Conservation (phyloP, 2,113 vertebrate species). For the Eolophus roseicapilla region DNA sequence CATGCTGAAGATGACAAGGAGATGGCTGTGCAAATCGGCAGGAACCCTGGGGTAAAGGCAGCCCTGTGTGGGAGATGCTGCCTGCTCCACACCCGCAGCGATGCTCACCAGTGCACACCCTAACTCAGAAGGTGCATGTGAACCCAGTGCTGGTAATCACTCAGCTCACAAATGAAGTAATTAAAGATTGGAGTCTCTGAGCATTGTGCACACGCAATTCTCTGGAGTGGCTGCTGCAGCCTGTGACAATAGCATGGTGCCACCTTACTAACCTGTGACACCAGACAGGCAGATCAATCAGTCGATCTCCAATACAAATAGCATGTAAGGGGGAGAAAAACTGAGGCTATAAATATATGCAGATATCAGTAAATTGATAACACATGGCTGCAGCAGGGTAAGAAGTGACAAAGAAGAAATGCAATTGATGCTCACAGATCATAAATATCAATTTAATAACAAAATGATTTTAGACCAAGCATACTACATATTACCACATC, state of each 20-base stretch:
- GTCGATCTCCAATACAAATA: background rate
- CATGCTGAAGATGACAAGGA: background rate
- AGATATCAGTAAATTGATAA: background rate
- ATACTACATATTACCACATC: rapidly evolving
- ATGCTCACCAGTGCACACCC: background rate
- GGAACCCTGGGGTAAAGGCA: background rate
- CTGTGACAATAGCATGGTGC: background rate
- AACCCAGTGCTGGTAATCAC: background rate
- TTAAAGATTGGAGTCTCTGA: rapidly evolving
- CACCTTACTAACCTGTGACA: background rate
- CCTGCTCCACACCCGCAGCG: rapidly evolving
- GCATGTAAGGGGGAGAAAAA: rapidly evolving
- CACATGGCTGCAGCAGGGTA: background rate
- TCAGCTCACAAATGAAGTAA: background rate
- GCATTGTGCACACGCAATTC: rapidly evolving
- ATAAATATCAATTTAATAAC: background rate
- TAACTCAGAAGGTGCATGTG: background rate
- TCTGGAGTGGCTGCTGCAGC: background rate
- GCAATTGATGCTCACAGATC: background rate
- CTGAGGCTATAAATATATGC: background rate
- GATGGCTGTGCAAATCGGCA: rapidly evolving
- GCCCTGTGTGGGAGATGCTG: rapidly evolving
- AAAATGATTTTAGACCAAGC: background rate
- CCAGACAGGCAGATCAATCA: rapidly evolving
- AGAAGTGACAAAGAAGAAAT: background rate